A percentile compares a stretch with the other conserved stretches of the same genome.
Conservation (phyloP, 92 coral and sea anemone genomes). For the Epizoanthus rinbou region DNA sequence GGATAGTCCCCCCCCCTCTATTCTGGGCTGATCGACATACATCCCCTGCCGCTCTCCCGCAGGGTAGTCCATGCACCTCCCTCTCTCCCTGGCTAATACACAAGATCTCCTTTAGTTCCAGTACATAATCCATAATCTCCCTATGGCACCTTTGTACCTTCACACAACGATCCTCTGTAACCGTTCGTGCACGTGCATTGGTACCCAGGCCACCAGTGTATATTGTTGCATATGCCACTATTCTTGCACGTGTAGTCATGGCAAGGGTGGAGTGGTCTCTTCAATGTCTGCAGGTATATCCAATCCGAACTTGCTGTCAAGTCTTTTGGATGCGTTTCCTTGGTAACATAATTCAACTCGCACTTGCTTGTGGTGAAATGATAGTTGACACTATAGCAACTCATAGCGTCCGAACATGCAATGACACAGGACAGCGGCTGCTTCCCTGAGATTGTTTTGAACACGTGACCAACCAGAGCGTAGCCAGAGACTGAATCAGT, state of each 20-base stretch:
- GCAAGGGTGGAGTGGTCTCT: neutral
- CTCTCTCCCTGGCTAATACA: too few species aligned
- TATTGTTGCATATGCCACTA: constrained; percentile 15
- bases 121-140: too few species aligned
- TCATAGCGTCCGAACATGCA: constrained; percentile 21
- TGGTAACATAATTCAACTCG: constrained; percentile 38
- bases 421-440: constrained; percentile 29
- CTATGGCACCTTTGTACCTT: neutral
- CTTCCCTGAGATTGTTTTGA: constrained; percentile 12
- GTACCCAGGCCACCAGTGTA: neutral
- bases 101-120: too few species aligned
- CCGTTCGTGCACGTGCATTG: neutral
- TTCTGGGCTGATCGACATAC: too few species aligned
- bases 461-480: constrained; percentile 46
- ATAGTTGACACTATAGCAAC: constrained; percentile 51
- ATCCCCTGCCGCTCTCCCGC: too few species aligned
- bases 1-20: too few species aligned
- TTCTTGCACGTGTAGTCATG: constrained; percentile 4
- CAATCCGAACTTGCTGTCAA: constrained; percentile 27
- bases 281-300: constrained; percentile 26
- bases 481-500: constrained; percentile 35
- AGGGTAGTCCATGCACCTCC: too few species aligned
- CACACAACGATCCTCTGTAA: constrained; percentile 4
- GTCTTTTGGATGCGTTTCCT: neutral
- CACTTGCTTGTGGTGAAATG: constrained; percentile 9